phyloP scores from a whole-genome alignment of 2,888 invertebrate species.

The Meghimatium bilineatum region DNA sequence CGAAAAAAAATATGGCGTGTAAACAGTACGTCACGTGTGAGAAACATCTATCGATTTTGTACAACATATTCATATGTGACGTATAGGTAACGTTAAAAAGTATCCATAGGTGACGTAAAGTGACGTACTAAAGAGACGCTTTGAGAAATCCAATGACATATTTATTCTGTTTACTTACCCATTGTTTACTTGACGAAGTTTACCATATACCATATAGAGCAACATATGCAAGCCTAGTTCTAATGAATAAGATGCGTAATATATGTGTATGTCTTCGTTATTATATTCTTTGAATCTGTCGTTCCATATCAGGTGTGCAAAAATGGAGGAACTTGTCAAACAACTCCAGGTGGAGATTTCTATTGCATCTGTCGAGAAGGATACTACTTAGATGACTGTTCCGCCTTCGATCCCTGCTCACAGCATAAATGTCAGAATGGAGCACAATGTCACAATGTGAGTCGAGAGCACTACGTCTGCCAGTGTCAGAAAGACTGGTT shows the following conservation, averaged over 20 bases:
- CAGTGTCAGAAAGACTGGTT: conserved; percentile 23
- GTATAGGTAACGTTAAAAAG: too few relatives aligned
- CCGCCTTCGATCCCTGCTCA: conserved; percentile 54
- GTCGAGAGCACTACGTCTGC: conserved; percentile 6
- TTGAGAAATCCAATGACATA: too few relatives aligned
- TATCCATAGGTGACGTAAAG: too few relatives aligned
- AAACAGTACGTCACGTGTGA: too few relatives aligned
- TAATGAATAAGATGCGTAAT: not conserved
- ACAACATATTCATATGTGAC: too few relatives aligned
- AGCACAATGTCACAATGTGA: conserved; percentile 17
- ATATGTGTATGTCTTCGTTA: not conserved
- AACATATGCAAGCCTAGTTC: too few relatives aligned
- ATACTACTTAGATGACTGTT: conserved; percentile 54
- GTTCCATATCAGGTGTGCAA: conserved; percentile 56
- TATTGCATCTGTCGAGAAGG: conserved; percentile 55
- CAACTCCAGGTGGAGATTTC: conserved; percentile 50
- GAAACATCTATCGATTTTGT: too few relatives aligned
- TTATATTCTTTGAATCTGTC: not conserved
- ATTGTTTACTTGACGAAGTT: too few relatives aligned
- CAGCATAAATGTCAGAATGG: conserved; percentile 33
- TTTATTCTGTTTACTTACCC: too few relatives aligned
- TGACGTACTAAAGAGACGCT: too few relatives aligned
- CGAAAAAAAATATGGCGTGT: too few relatives aligned
- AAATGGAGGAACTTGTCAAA: conserved; percentile 63
- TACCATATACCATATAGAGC: too few relatives aligned